Evolutionary conservation across 2,113 vertebrate genomes (phyloP).

Genomic region (Pleuronectes platessa): DNA sequence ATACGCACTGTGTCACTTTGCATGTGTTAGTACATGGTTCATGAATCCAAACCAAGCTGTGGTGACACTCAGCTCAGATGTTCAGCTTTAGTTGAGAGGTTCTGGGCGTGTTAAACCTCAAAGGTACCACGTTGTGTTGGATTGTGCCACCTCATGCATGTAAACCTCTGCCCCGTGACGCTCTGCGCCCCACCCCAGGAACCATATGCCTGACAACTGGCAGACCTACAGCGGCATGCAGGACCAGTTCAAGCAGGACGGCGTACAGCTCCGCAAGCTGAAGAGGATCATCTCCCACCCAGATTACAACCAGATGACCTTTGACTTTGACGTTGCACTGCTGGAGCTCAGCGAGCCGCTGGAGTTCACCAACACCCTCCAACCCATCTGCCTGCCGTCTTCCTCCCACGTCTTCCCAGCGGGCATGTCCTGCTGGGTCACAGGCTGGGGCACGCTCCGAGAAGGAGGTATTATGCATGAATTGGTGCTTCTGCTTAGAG

Average conservation of each 20-base stretch:
- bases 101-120: not conserved
- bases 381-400: slow-evolving; percentile 83
- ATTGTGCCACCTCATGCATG: not conserved
- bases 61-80: not conserved
- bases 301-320: slow-evolving; percentile 77
- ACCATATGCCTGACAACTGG: slow-evolving; percentile 80
- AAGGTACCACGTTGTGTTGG: not conserved
- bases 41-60: too few species aligned
- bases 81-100: not conserved
- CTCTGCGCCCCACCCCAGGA: slow-evolving; percentile 70
- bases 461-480: slow-evolving; percentile 80
- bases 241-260: slow-evolving; percentile 75
- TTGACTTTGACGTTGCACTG: slow-evolving; percentile 83
- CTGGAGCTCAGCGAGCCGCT: slow-evolving; percentile 81
- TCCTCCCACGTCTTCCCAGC: slow-evolving; percentile 81
- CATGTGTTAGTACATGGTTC: not conserved
- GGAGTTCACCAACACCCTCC: slow-evolving; percentile 79
- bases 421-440: slow-evolving; percentile 82
- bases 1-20: not conserved
- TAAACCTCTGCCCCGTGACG: slow-evolving; percentile 12
- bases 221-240: slow-evolving; percentile 89
- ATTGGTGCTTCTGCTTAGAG: slow-evolving; percentile 20
- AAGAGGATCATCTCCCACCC: slow-evolving; percentile 79
- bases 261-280: slow-evolving; percentile 37
- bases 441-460: slow-evolving; percentile 81